phyloP scores from a whole-genome alignment of 1,140 invertebrate species.

The Tenebrio molitor region DNA sequence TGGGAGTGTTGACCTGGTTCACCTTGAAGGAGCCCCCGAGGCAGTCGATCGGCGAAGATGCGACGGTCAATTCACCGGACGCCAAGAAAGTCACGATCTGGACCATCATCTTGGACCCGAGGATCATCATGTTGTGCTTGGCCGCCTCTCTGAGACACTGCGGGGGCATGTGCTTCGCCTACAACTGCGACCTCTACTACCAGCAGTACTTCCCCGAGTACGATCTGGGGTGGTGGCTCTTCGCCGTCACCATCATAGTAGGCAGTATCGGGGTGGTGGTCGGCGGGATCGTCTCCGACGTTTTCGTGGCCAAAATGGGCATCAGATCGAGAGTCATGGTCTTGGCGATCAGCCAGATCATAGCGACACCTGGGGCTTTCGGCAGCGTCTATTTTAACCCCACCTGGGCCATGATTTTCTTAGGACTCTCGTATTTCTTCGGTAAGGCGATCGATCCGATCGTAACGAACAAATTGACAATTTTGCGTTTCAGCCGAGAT shows the following conservation, averaged over 20 bases:
- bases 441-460: conserved; percentile 70
- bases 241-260: conserved; percentile 87
- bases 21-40: conserved; percentile 85
- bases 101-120: conserved; percentile 81
- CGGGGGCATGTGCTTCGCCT: conserved; percentile 90
- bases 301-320: conserved; percentile 89
- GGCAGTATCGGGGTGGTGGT: conserved; percentile 90
- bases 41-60: conserved; percentile 79
- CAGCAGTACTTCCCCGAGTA: conserved; percentile 88
- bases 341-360: conserved; percentile 85
- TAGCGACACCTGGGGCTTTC: conserved; percentile 90
- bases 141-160: conserved; percentile 93
- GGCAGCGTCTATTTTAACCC: conserved; percentile 89
- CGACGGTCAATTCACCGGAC: conserved; percentile 59
- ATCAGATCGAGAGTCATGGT: conserved; percentile 87
- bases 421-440: conserved; percentile 88
- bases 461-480: not conserved
- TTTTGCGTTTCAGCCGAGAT: conserved; percentile 81
- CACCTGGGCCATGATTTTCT: conserved; percentile 86
- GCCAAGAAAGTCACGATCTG: conserved; percentile 73
- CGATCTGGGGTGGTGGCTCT: conserved; percentile 89
- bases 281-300: conserved; percentile 91
- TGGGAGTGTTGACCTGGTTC: conserved; percentile 80
- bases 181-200: conserved; percentile 92
- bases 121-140: conserved; percentile 84